Evolutionary conservation across 2,797 vertebrate species (phyloP), one percentile per base, ranked within the genome.

Genomic region (Enteromius trimaculatus): DNA sequence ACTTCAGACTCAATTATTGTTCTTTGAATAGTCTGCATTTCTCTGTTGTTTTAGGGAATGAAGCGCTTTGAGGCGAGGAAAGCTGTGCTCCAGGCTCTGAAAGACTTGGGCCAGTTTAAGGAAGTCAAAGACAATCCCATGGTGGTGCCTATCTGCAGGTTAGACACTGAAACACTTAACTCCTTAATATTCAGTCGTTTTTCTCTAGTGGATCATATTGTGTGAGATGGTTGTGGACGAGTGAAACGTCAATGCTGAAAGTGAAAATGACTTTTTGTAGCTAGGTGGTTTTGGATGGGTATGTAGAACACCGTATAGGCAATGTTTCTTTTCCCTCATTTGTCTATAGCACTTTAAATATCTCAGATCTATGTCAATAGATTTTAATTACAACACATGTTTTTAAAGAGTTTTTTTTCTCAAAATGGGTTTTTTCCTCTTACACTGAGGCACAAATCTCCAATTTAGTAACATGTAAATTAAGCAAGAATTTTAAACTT

Each of bases 131-230:
- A 98, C 90, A 97, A 98, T 89, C 97, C 97, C 13, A 98, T 98
- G 97, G 96, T 97, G 68, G 97, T 98, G 2, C 97, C 97, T 0
- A 89, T 98, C 42, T 98, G 97, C 96, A 98, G 96, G 97, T 98
- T 91, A 91, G 88, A 44, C 21, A 21, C 10, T 31, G 2, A 60
- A 4, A 11, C 51, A 23, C 49, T 58, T n/a, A 8, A 58, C 4
- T 74, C 71, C 6, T 34, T 13, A 31, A 47, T 19, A 16, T n/a
- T 51, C 42, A 26, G 34, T 8, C 2, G 9, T 39, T 77, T 26
- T 47, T 6, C 26, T 9, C 42, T 71, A 42, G 23, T 17, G 9
- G 23, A 49, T 49, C 23, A 13, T 8, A 13, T 70, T n/a, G 42
- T 71, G 14, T 47, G 23, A 47, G 26, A 47, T 11, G 42, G 1